Conservation (phyloP, 2,797 vertebrate genomes). For the Tokudaia muenninki region DNA sequence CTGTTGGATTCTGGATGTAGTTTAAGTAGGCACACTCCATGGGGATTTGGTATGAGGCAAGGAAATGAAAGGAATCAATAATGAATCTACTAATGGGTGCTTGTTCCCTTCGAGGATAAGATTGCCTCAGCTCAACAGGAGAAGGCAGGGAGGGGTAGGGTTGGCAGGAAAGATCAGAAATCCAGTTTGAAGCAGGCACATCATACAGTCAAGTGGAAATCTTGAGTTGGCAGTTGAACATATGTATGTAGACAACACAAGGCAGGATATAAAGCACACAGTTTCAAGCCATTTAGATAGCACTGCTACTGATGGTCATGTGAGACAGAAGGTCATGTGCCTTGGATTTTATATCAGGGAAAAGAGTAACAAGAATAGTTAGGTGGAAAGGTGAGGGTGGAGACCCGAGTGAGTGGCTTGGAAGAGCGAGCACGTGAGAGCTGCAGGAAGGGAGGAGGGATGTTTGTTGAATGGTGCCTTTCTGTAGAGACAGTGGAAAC, state of each 20-base stretch:
- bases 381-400: background rate
- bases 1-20: background rate
- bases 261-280: background rate
- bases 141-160: background rate
- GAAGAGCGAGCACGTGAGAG: background rate
- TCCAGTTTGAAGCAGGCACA: background rate
- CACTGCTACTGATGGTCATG: background rate
- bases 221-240: background rate
- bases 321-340: background rate
- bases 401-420: background rate
- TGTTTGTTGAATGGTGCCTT: background rate
- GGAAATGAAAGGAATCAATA: background rate
- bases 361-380: background rate
- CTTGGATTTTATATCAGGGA: background rate
- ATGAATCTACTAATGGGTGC: background rate
- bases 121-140: constrained; percentile 1
- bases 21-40: background rate
- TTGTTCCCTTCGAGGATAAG: background rate
- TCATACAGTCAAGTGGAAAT: background rate
- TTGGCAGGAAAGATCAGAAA: background rate
- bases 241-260: background rate
- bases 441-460: background rate
- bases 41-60: background rate
- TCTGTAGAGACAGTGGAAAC: background rate
- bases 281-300: background rate